Percentiles rank a stretch among this genome's conserved stretches.
Conservation (phyloP, 2,888 invertebrate genomes). For the Meghimatium bilineatum region DNA sequence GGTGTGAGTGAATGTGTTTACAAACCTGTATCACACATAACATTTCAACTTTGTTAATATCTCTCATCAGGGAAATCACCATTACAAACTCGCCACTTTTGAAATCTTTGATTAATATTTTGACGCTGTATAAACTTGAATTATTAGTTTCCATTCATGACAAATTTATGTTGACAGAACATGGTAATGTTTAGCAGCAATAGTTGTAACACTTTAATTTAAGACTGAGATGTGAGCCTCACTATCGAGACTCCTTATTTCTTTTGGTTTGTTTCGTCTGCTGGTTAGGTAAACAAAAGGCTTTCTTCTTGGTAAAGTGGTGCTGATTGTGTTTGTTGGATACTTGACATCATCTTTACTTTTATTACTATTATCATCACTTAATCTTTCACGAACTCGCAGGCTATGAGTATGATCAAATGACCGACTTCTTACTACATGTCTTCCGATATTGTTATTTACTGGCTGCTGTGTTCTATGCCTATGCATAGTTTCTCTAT, state of each 20-base stretch:
- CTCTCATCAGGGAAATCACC: neutral
- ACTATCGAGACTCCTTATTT: neutral
- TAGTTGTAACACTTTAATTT: neutral
- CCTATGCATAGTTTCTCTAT: neutral
- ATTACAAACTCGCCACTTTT: neutral
- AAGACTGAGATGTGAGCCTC: neutral
- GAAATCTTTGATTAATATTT: neutral
- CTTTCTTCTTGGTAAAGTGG: slow-evolving; percentile 4
- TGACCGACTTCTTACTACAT: slow-evolving; percentile 25
- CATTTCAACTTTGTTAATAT: neutral
- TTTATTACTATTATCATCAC: neutral
- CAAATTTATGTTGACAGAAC: too few species aligned
- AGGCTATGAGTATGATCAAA: slow-evolving; percentile 15
- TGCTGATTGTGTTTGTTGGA: slow-evolving; percentile 1
- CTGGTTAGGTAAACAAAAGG: slow-evolving; percentile 20
- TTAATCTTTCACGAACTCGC: neutral
- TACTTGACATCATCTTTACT: slow-evolving; percentile 22
- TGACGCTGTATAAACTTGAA: neutral
- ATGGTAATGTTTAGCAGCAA: neutral
- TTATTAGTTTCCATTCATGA: neutral
- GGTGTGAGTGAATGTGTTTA: neutral
- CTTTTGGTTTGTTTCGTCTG: slow-evolving; percentile 18
- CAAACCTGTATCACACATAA: neutral
- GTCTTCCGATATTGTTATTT: neutral
- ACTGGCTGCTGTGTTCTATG: slow-evolving; percentile 6